Base-by-base conservation (phyloP, 2,113 vertebrate species). In the Larimichthys crocea region DNA sequence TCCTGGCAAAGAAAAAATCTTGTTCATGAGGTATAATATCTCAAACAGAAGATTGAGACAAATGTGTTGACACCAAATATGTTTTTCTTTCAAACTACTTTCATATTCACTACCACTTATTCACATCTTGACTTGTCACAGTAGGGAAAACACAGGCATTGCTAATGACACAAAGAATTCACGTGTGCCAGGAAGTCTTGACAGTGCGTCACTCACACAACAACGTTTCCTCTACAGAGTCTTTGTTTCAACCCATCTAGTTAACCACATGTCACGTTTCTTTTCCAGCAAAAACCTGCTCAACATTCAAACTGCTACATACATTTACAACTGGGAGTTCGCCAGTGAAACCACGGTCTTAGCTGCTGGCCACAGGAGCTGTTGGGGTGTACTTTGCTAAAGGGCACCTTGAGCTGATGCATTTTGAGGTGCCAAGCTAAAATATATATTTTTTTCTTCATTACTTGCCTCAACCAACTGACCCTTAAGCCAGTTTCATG, bases 381-480 rank as follows among this genome's bases (percentile, higher is more conserved):
- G 17, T 65, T 74, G 67, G 86, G 80, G 66, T 59, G 67, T 75
- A 52, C 78, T 77, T 84, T 79, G 82, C 82, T 89, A 56, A 88
- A 90, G 83, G 91, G 73, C 88, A 91, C 87, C 85, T 92, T 93
- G 79, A 76, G 50, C 52, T 70, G 44, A 80, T 49, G 67, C 53
- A 66, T 46, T 75, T 76, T 5, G 22, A 76, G 79, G 8, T 80
- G 84, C 78, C 71, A 81, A 83, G 46, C 52, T 62, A 31, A 15
- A 74, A 71, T 65, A 0, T 42, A 4, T 11, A n/a, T n/a, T 46
- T 69, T 62, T 50, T 62, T 42, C 57, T 44, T 70, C 61, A 74
- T 68, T 71, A 52, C 16, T 66, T 61, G 24, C 65, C 40, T 70
- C 35, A 35, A 74, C 50, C 50, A 60, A 66, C 65, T 74, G 63